Percentiles rank a stretch among this genome's conserved stretches.
These are phyloP conservation scores for Cheilosia pagana DNA, from an alignment of 2,888 invertebrate species.

Conservation along the genomic window DNA sequence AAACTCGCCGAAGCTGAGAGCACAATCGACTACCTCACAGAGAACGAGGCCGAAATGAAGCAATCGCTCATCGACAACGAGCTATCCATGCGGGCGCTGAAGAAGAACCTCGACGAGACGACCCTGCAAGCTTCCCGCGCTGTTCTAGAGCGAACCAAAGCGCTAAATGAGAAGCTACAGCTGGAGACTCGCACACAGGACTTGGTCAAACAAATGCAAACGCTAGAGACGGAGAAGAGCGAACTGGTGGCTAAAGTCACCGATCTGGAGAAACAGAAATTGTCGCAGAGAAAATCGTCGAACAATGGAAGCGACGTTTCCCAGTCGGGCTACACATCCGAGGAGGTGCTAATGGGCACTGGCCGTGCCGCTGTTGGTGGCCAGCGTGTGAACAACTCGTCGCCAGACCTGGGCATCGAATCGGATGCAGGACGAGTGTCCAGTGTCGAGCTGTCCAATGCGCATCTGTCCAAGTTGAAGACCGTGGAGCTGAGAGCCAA, in stretches of 20 bases:
- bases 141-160: conserved; percentile 89
- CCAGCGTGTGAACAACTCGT: conserved; percentile 85
- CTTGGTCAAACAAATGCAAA: conserved; percentile 76
- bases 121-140: conserved; percentile 90
- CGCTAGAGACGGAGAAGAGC: conserved; percentile 79
- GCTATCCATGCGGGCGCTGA: conserved; percentile 85
- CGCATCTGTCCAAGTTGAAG: conserved; percentile 82
- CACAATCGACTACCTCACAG: conserved; percentile 81
- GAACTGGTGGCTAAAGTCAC: conserved; percentile 76
- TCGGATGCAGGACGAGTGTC: conserved; percentile 89
- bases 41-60: conserved; percentile 83
- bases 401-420: conserved; percentile 95
- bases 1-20: conserved; percentile 83
- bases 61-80: conserved; percentile 81
- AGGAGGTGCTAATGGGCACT: conserved; percentile 80
- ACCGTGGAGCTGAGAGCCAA: conserved; percentile 82
- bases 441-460: conserved; percentile 83
- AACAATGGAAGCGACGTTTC: conserved; percentile 79
- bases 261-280: conserved; percentile 80
- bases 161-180: conserved; percentile 88
- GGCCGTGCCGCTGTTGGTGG: conserved; percentile 70
- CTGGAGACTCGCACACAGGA: conserved; percentile 85
- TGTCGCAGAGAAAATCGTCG: conserved; percentile 81
- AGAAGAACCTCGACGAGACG: conserved; percentile 88
- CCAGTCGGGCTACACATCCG: conserved; percentile 84